Conservation (phyloP, 1,140 invertebrate species). For the Scaptomyza montana region DNA sequence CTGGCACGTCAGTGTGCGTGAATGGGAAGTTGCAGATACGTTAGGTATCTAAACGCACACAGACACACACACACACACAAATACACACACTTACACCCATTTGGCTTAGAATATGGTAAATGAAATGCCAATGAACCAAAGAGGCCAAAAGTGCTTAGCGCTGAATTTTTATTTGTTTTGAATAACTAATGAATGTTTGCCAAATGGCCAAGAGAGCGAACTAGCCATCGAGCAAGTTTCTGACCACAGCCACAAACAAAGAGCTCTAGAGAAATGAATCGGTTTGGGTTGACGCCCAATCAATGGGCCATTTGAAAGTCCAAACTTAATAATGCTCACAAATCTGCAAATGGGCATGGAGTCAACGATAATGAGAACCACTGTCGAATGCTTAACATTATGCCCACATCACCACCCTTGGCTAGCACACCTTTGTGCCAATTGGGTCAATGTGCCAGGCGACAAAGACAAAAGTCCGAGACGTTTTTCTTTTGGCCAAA, state of each 20-base stretch:
- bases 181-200: slow-evolving; percentile 78
- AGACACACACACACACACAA: slow-evolving; percentile 19
- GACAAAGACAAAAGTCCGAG: slow-evolving; percentile 41
- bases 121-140: slow-evolving; percentile 80
- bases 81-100: neutral
- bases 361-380: neutral
- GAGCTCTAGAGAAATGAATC: slow-evolving; percentile 9
- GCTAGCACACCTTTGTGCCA: neutral
- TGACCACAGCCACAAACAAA: neutral
- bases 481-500: slow-evolving; percentile 1
- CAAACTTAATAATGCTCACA: slow-evolving; percentile 14
- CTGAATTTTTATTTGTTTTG: slow-evolving; percentile 60
- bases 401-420: neutral
- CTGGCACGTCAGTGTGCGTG: slow-evolving; percentile 55
- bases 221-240: too few species aligned
- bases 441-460: slow-evolving; percentile 38
- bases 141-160: slow-evolving; percentile 62
- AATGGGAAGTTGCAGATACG: slow-evolving; percentile 71
- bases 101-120: slow-evolving; percentile 54
- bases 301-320: slow-evolving; percentile 45
- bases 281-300: slow-evolving; percentile 6
- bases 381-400: slow-evolving; percentile 2
- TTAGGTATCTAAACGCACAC: slow-evolving; percentile 19
- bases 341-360: slow-evolving; percentile 27
- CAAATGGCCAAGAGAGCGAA: slow-evolving; percentile 47